These are phyloP conservation scores for Oryctes rhinoceros DNA, from an alignment of 1,140 invertebrate species.

Conservation along the genomic window DNA sequence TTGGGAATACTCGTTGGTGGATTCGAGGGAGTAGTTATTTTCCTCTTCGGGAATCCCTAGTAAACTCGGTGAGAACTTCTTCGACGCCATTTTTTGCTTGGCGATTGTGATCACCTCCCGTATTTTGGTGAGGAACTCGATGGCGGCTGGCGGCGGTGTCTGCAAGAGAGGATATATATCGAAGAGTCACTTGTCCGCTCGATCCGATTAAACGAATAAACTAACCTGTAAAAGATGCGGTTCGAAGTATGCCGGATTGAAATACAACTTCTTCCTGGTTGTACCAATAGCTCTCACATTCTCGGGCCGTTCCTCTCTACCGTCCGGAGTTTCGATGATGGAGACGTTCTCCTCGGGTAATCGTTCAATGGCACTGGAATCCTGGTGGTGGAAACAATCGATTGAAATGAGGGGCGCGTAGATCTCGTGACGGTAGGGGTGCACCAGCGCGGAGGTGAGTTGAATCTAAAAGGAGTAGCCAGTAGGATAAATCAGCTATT, in stretches of 20 bases:
- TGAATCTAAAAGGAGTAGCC: conserved; percentile 63
- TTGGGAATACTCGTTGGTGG: conserved; percentile 58
- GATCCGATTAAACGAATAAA: conserved; percentile 34
- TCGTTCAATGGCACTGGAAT: conserved; percentile 71
- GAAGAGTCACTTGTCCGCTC: too few relatives aligned
- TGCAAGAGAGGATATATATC: conserved; percentile 59
- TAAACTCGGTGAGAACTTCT: conserved; percentile 80
- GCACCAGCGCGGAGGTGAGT: conserved; percentile 74
- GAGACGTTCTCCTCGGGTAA: conserved; percentile 84
- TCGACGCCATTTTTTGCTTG: conserved; percentile 84
- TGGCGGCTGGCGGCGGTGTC: conserved; percentile 84
- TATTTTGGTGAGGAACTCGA: conserved; percentile 87
- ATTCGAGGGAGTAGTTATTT: conserved; percentile 61
- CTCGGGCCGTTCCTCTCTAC: conserved; percentile 68
- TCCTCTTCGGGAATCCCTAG: conserved; percentile 85
- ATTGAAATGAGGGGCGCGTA: conserved; percentile 9
- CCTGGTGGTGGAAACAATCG: conserved; percentile 53
- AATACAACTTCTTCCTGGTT: conserved; percentile 81
- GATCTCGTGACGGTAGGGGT: conserved; percentile 62
- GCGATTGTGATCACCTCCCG: conserved; percentile 87
- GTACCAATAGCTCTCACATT: conserved; percentile 69
- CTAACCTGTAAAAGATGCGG: conserved; percentile 81
- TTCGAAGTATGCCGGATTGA: conserved; percentile 89
- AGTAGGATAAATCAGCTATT: neutral
- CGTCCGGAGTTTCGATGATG: conserved; percentile 81